Evolutionary conservation across 2,113 vertebrate genomes (phyloP), one percentile per base, ranked within the genome.

Genomic region (Camelus bactrianus): DNA sequence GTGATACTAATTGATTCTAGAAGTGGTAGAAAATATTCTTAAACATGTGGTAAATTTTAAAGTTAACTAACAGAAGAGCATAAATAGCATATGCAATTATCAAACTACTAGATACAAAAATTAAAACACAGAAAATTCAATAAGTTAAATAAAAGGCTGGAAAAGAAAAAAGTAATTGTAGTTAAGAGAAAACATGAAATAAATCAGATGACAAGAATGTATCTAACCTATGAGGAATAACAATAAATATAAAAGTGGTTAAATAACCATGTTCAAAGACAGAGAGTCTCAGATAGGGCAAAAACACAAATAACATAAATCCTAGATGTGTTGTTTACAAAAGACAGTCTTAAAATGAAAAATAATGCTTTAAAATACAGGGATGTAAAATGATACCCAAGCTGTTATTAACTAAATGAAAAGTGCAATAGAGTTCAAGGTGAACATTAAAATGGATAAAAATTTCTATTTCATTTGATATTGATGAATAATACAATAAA

Each of bases 221-320:
- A 87, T 81, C 52, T 70, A 92, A 81, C 20, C 54, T 85, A 7
- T 86, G 69, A 93, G 26, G 50, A 82, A 84, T 77, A 84, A 75
- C 17, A 77, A 48, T 81, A 95, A 80, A 76, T 11, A 2, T 83
- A 60, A 91, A 96, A 89, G 35, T 94, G 46, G 42, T 84, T 94
- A 67, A 85, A 67, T 92, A 92, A 35, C 22, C 35, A 81, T 30
- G 11, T 38, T 94, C 58, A 48, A 93, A 95, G 38, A 84, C 30
- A 79, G 9, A 73, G 20, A 89, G 32, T 92, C 42, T 80, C 79
- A 72, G 30, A 3, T 20, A 94, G 50, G 38, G 8, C 11, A 67
- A 95, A 79, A 82, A 56, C 20, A 76, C 52, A 93, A 94, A 73
- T 75, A 85, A 95, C 56, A 82, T 81, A 96, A 81, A 82, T 95